Conservation (phyloP, 2,888 invertebrate species). For the Desoria tigrina region DNA sequence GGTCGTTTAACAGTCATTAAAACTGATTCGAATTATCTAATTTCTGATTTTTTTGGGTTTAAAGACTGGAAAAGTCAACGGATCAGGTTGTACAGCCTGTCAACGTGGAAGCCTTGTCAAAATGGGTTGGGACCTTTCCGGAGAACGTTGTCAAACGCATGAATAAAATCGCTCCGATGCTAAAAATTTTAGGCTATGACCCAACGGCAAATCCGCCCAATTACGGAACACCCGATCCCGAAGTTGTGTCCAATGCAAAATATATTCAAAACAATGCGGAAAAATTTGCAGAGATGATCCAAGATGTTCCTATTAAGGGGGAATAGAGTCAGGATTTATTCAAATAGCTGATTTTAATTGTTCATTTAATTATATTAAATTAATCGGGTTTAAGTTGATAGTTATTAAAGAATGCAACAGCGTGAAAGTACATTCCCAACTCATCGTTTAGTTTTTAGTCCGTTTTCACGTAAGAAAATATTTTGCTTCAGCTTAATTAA, state of each 20-base stretch:
- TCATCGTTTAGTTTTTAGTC: no score
- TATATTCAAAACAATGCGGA: slow-evolving; percentile 50
- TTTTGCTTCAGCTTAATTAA: no score
- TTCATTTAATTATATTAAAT: no score
- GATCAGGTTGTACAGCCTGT: slow-evolving; percentile 99
- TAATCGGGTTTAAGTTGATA: no score
- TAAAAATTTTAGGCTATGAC: slow-evolving; percentile 86
- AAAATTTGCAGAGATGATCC: slow-evolving; percentile 49
- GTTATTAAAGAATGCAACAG: no score
- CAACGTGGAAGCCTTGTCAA: slow-evolving; percentile 90
- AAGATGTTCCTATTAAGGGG: no score
- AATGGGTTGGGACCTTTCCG: slow-evolving; percentile 88
- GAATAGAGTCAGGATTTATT: no score
- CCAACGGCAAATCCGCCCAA: slow-evolving; percentile 94
- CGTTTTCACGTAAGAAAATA: no score
- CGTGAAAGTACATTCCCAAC: no score
- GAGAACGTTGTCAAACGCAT: slow-evolving; percentile 89
- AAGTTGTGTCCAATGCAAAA: slow-evolving; percentile 52
- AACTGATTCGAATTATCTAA: no score
- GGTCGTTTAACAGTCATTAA: no score
- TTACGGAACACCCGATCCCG: slow-evolving; percentile 65
- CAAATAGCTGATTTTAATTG: no score
- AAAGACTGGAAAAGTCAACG: slow-evolving; percentile 92
- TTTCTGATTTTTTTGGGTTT: slow-evolving; percentile 51
- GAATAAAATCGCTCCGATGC: slow-evolving; percentile 94